A percentile compares a stretch with the other conserved stretches of the same genome.
Evolutionary conservation across 1,140 invertebrate genomes (phyloP).

Genomic region (Zaprionus gabonicus): DNA sequence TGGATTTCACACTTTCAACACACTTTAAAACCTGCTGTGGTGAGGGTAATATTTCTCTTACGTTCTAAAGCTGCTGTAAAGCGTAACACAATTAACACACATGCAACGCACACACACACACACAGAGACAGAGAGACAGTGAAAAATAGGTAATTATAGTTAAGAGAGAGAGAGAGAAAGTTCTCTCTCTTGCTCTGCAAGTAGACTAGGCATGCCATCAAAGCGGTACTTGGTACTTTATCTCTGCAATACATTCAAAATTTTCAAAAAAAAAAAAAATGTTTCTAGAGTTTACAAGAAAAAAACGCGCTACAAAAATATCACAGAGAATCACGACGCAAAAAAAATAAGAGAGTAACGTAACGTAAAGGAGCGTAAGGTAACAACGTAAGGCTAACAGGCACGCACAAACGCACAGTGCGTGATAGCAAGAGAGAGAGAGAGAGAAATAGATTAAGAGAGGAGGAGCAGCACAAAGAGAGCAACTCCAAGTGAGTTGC

Average conservation of each 20-base stretch:
- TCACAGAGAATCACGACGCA: slow-evolving; percentile 35
- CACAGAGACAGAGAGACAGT: slow-evolving; percentile 20
- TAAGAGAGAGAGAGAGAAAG: slow-evolving; percentile 4
- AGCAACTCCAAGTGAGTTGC: slow-evolving; percentile 4
- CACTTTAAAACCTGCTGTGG: slow-evolving; percentile 22
- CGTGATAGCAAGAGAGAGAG: slow-evolving; percentile 5
- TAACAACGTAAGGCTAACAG: slow-evolving; percentile 4
- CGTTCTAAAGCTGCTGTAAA: slow-evolving; percentile 21
- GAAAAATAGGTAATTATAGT: slow-evolving; percentile 16
- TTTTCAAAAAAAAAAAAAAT: background rate
- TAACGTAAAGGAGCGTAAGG: slow-evolving; percentile 8
- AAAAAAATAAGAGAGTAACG: background rate
- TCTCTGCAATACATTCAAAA: slow-evolving; percentile 36
- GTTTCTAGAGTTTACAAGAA: slow-evolving; percentile 23
- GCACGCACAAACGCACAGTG: slow-evolving; percentile 9
- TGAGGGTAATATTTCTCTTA: slow-evolving; percentile 8
- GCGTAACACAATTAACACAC: slow-evolving; percentile 30
- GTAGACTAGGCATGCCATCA: slow-evolving; percentile 62
- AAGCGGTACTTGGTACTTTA: slow-evolving; percentile 49
- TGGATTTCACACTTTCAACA: background rate
- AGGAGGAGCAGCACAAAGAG: slow-evolving; percentile 1
- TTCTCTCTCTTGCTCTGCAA: slow-evolving; percentile 9
- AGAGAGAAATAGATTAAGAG: slow-evolving; percentile 13
- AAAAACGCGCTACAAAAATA: slow-evolving; percentile 38
- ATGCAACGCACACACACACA: slow-evolving; percentile 38